Base-by-base conservation (phyloP, 2,888 invertebrate species). In the Resseliella maxima region DNA sequence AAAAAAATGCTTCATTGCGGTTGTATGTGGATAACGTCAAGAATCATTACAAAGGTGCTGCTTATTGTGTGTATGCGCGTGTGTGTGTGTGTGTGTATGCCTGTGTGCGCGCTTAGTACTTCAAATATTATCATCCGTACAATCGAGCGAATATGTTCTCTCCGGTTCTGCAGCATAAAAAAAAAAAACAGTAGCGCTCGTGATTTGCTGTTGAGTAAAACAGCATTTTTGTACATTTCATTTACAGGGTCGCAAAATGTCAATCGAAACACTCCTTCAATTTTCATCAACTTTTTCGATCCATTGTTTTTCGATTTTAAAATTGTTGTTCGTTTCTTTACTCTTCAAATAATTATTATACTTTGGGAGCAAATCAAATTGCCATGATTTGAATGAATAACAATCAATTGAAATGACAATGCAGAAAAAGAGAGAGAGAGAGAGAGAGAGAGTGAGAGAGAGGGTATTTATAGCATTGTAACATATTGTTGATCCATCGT, bases 231-330 rank as follows among this genome's bases (percentile, higher is more conserved):
- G 50, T 15, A 31, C 5, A 31, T 72, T 27, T 35, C 6, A 31
- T 72, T 72, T 35, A 72, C 72, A 72, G 72, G 72, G 72, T 72
- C 72, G 31, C 27, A 6, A 72, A 72, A 72, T 72, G 72, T 72
- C 72, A 72, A 72, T 72, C 31, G 72, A 31, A 72, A 72, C 31
- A 35, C 72, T 72, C 15, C n/a, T 72, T 72, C 5, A 31, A 72
- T 31, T 72, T 72, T 18, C 35, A 72, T 59, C 18, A 59, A n/a
- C n/a, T n/a, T 27, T 24, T 12, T 31, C 31, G 72, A 35, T 31
- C 31, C 2, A 41, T 18, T 18, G 46, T 15, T 18, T 18, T 15
- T 50, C 46, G 46, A 50, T 50, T 50, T 50, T 50, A 18, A 50
- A 50, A 41, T 8, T 41, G 41, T 41, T n/a, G n/a, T n/a, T n/a